phyloP scores from a whole-genome alignment of 2,113 vertebrate species.

The Tretioscincus oriximinensis region DNA sequence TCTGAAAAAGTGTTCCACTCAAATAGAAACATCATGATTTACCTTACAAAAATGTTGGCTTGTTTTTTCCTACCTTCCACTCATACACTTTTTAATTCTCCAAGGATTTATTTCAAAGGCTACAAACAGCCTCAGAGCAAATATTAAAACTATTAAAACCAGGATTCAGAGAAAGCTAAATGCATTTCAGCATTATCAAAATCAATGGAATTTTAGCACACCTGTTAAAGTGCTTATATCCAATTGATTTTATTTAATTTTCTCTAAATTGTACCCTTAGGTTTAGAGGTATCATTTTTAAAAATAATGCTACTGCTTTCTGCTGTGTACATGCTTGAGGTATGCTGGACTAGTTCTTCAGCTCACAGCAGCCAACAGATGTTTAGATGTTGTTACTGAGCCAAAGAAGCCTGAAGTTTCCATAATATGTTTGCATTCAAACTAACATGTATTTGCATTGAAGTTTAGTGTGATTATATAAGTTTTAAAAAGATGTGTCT shows the following conservation, averaged over 20 bases:
- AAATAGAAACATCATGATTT: rapidly evolving
- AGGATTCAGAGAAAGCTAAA: not conserved
- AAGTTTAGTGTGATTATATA: no score
- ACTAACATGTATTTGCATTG: no score
- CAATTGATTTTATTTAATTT: slow-evolving; percentile 25
- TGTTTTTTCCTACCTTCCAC: not conserved
- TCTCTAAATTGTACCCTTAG: not conserved
- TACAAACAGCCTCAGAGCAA: not conserved
- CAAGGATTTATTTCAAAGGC: not conserved
- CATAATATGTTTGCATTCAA: no score
- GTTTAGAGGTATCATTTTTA: not conserved
- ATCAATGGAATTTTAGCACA: slow-evolving; percentile 22
- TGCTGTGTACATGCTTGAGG: not conserved
- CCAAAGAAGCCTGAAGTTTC: no score
- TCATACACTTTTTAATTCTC: not conserved
- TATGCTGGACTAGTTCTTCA: no score
- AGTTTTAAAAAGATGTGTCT: no score
- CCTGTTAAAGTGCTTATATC: slow-evolving; percentile 4
- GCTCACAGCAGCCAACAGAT: no score
- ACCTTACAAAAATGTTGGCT: not conserved
- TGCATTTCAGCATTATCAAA: not conserved
- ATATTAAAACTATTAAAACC: slow-evolving; percentile 6
- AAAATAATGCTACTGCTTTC: not conserved
- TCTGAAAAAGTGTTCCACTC: slow-evolving; percentile 8
- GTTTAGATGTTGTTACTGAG: no score